Evolutionary conservation across 2,888 invertebrate species (phyloP), one percentile per base, ranked within the genome.

Genomic region (Eulithis prunata): DNA sequence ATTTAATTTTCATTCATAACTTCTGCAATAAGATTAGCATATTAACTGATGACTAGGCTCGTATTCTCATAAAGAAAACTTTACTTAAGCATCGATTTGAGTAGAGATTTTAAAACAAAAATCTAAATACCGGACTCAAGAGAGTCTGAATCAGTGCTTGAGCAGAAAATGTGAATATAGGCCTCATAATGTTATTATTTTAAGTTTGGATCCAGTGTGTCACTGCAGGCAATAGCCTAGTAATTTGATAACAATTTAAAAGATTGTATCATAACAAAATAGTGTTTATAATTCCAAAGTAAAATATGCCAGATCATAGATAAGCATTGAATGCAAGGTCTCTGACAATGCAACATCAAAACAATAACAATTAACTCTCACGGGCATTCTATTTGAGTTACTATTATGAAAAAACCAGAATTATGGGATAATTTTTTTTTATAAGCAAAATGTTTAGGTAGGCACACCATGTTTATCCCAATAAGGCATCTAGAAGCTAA

Each of bases 261-360:
- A 60, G 38, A 55, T 51, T 28, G 41, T 43, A 57, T 63, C 56
- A 60, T 21, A 59, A 63, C 60, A 62, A 59, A 60, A 56, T 41
- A 60, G 47, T 63, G 65, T 72, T 70, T 70, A 69, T 59, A 63
- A 64, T 61, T 43, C 38, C 51, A 55, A 57, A 55, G 52, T 69
- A 52, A 66, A 60, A 59, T 64, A 60, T 64, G 11, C 21, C 21
- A 12, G 45, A 49, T 57, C 47, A 59, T 63, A 68, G 51, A 66
- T 55, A 63, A 61, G 66, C 49, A 62, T 62, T 69, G 53, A 68
- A 66, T 62, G 56, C 60, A 55, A 70, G 58, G 68, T 55, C 62
- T 57, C 57, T 55, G 56, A 73, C 73, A 73, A 73, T 73, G 69
- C 68, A 60, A 54, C 51, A 69, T 66, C 62, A 71, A 70, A 69